These are phyloP conservation scores for Odobenus rosmarus DNA, from an alignment of 2,113 vertebrate species.

Conservation along the genomic window DNA sequence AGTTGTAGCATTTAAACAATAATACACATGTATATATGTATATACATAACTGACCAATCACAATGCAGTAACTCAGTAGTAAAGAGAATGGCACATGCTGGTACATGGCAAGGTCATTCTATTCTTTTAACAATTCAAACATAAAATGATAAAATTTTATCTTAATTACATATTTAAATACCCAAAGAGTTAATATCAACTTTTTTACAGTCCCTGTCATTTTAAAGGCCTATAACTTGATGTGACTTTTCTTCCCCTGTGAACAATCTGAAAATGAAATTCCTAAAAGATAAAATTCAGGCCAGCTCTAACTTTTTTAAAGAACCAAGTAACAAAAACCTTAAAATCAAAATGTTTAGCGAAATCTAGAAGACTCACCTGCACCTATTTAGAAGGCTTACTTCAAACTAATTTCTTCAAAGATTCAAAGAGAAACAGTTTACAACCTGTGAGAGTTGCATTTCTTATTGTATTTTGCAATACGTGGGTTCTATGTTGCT, in stretches of 20 bases:
- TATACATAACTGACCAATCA: conserved; percentile 75
- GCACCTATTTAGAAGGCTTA: conserved; percentile 62
- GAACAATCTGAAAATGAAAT: conserved; percentile 55
- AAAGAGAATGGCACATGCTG: conserved; percentile 57
- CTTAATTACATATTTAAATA: conserved; percentile 60
- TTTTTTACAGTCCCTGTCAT: background rate
- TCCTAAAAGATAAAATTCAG: conserved; percentile 62
- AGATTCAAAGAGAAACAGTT: conserved; percentile 68
- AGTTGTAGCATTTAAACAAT: conserved; percentile 59
- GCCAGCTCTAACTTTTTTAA: conserved; percentile 68
- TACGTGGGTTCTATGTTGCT: conserved; percentile 44
- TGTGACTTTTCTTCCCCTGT: background rate
- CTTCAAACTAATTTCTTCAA: conserved; percentile 67
- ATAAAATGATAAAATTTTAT: conserved; percentile 72
- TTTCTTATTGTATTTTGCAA: conserved; percentile 52
- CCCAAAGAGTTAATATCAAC: background rate
- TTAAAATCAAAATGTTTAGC: conserved; percentile 41
- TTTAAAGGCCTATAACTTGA: background rate
- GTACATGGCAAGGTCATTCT: conserved; percentile 69
- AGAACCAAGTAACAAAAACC: conserved; percentile 52
- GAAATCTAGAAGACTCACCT: conserved; percentile 70
- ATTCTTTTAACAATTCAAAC: conserved; percentile 79
- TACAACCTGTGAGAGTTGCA: conserved; percentile 63
- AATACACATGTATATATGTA: conserved; percentile 35
- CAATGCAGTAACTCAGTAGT: conserved; percentile 78